Evolutionary conservation across 1,140 invertebrate species (phyloP), one percentile per base, ranked within the genome.

Genomic region (Microplitis mediator): DNA sequence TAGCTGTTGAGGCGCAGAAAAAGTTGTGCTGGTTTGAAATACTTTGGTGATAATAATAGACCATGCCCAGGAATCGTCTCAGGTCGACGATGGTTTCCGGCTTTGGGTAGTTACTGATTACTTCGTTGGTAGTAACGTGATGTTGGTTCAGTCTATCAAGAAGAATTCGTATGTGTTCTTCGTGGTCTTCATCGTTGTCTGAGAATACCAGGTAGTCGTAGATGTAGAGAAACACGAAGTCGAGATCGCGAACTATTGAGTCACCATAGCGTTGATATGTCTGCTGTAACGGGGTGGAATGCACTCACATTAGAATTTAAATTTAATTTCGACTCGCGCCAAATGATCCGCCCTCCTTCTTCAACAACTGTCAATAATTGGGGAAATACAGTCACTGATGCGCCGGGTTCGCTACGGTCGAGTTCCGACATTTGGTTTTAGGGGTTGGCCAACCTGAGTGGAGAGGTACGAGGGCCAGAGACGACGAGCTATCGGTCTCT

Each of bases 11-110:
- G 72, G 11, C 52, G 58, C 9, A 31, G 16, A 58, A 81, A 77
- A 35, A 62, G 32, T 35, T 77, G 36, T 13, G 79, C 76, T 9
- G 79, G 45, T 76, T 50, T 0, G 76, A 76, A 1, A 83, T 65
- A 62, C 75, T 81, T 14, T 74, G 39, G 11, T 76, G 65, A 69
- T 85, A 85, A 76, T 81, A 87, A 65, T 86, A 85, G 0, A 84
- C 60, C 77, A 85, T 81, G 1, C 82, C 86, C 4, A 88, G 52
- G 74, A 88, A 88, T 23, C 78, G 61, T 35, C 83, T 65, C 34
- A 83, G 71, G 54, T 78, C 62, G 31, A 77, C 72, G 13, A 82
- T 69, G 9, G 66, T 78, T 34, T 71, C 65, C 8, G 84, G 81
- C 71, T 72, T 52, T 13, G 76, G 76, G 68, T 80, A 85, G 1